Percentiles rank a stretch among this genome's conserved stretches.
Evolutionary conservation across 2,888 invertebrate species (phyloP).

Genomic region (Dicranocentrus wangi): DNA sequence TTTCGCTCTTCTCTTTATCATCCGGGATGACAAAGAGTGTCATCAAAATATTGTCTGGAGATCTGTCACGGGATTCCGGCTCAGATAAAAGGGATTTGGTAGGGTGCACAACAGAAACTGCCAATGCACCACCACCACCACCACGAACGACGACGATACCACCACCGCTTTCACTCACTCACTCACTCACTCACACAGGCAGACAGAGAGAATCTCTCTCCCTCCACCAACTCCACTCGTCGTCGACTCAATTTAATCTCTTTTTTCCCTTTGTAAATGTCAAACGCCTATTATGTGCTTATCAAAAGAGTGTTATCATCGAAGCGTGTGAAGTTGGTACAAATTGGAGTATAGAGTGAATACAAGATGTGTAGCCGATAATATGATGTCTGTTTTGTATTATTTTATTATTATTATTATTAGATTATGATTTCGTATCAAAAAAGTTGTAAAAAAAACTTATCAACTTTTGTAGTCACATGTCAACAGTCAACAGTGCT

Average conservation of each 20-base stretch:
- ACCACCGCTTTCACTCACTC: background rate
- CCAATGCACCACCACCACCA: too few relatives aligned
- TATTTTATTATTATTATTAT: too few relatives aligned
- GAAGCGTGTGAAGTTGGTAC: conserved; percentile 1
- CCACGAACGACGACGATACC: too few relatives aligned
- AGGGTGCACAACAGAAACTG: too few relatives aligned
- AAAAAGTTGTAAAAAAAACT: too few relatives aligned
- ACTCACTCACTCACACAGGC: background rate
- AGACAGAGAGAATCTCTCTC: background rate
- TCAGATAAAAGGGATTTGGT: too few relatives aligned
- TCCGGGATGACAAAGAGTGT: conserved; percentile 56
- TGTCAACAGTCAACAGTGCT: too few relatives aligned
- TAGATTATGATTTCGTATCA: too few relatives aligned
- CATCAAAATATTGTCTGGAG: conserved; percentile 21
- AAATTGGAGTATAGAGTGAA: too few relatives aligned
- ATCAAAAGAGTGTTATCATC: conserved; percentile 31
- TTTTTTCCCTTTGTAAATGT: conserved; percentile 28
- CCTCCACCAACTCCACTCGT: background rate
- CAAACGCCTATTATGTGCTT: conserved; percentile 33
- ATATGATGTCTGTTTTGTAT: too few relatives aligned
- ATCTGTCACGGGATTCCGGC: background rate
- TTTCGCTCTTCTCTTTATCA: conserved; percentile 28
- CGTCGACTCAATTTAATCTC: conserved; percentile 30
- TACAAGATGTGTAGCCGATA: too few relatives aligned
- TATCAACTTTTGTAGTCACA: too few relatives aligned